A percentile compares a stretch with the other conserved stretches of the same genome.
Conservation (phyloP, 2,113 vertebrate species). For the Tragelaphus buxtoni region DNA sequence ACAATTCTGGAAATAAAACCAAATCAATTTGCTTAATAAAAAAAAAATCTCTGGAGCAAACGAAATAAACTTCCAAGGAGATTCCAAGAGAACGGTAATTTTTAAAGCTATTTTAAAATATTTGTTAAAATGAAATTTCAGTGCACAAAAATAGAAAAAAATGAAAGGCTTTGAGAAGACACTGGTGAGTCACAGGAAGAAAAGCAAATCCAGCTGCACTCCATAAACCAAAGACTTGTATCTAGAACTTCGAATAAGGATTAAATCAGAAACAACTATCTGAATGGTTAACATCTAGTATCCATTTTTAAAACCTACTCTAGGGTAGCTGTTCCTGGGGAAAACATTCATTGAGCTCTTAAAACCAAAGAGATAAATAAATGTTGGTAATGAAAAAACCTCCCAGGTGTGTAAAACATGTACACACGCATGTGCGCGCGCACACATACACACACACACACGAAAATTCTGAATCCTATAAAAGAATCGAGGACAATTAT, state of each 20-base stretch:
- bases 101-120: slow-evolving; percentile 54
- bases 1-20: slow-evolving; percentile 41
- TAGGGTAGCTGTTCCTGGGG: neutral
- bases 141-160: slow-evolving; percentile 31
- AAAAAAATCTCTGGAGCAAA: slow-evolving; percentile 22
- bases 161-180: slow-evolving; percentile 39
- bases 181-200: slow-evolving; percentile 42
- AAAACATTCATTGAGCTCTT: slow-evolving; percentile 34
- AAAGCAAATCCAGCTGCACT: slow-evolving; percentile 50
- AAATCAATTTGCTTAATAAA: slow-evolving; percentile 7
- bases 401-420: neutral
- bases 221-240: slow-evolving; percentile 36
- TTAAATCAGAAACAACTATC: slow-evolving; percentile 3
- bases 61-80: slow-evolving; percentile 43
- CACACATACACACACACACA: neutral
- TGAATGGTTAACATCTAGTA: neutral
- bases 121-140: slow-evolving; percentile 69
- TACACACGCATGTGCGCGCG: accelerated
- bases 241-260: slow-evolving; percentile 6
- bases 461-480: neutral
- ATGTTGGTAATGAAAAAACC: neutral
- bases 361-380: slow-evolving; percentile 5
- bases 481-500: neutral
- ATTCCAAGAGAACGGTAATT: slow-evolving; percentile 46
- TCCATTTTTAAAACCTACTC: slow-evolving; percentile 44